Base-by-base conservation (phyloP, 1,140 invertebrate species). In the Dinothrombium tinctorium region DNA sequence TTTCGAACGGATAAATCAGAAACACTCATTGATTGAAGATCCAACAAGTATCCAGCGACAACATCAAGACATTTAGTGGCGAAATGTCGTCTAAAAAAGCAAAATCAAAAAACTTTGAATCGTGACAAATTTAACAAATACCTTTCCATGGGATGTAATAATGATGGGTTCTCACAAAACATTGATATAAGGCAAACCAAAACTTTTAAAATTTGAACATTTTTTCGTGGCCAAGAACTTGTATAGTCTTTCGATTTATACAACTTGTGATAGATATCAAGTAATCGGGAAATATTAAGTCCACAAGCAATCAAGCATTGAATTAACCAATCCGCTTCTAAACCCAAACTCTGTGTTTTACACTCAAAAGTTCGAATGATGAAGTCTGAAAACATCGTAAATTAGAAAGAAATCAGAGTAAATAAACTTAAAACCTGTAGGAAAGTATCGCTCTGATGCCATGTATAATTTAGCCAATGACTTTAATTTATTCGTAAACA, bases 391-490 rank as follows among this genome's bases (percentile, higher is more conserved):
- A 51, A 46, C 25, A 47, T n/a, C 28, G 40, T 23, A 41, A 41
- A 31, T 44, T 15, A 28, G n/a, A 37, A 3, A 11, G n/a, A 7
- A 22, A 40, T 32, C 7, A 40, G 8, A 8, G 17, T 23, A 17
- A 25, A 17, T 15, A 38, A 33, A n/a, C 49, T 51, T 56, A n/a
- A n/a, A n/a, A 68, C 66, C 57, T 35, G 64, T 32, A 25, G 66
- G 66, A 45, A 67, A 67, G 51, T 63, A 68, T 45, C 58, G 56
- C 20, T 65, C 63, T n/a, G 60, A 56, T 26, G 49, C 51, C 15
- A 55, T 44, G 46, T 66, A 68, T 9, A 57, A 45, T 40, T 55
- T 57, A 14, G 59, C 62, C 25, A 67, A 49, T 5, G 48, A 42
- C 42, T 57, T 54, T 5, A 68, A 40, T 48, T 62, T 62, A 31